Conservation (phyloP, 2,113 vertebrate species). For the Triplophysa tibetana region DNA sequence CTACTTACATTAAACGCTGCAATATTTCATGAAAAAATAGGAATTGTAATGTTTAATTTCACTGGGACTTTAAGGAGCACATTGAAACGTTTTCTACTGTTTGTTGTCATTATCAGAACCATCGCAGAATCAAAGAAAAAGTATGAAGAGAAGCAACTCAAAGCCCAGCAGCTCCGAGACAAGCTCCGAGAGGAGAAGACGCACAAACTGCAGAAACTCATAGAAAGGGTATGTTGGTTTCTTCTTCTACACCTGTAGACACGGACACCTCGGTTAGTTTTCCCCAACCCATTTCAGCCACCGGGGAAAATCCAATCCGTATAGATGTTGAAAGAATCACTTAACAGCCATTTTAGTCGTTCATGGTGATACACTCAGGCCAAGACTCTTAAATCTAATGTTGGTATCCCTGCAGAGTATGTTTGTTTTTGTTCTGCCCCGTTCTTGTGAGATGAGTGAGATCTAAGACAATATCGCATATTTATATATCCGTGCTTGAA, state of each 20-base stretch:
- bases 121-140: slow-evolving; percentile 99
- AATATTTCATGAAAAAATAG: too few species aligned
- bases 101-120: slow-evolving; percentile 81
- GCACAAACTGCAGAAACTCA: slow-evolving; percentile 93
- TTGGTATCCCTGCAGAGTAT: slow-evolving; percentile 4
- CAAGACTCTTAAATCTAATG: slow-evolving; percentile 53
- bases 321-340: slow-evolving; percentile 62
- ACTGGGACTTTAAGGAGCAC: background rate
- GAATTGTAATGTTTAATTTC: too few species aligned
- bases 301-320: slow-evolving; percentile 63
- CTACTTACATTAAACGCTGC: too few species aligned
- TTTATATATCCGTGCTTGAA: slow-evolving; percentile 31
- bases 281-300: slow-evolving; percentile 40
- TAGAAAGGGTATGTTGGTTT: slow-evolving; percentile 87
- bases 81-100: slow-evolving; percentile 23
- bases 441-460: slow-evolving; percentile 27
- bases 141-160: slow-evolving; percentile 98
- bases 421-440: slow-evolving; percentile 47
- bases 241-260: slow-evolving; percentile 45
- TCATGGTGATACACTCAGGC: slow-evolving; percentile 49
- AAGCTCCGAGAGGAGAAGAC: slow-evolving; percentile 97
- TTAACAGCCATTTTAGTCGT: slow-evolving; percentile 62
- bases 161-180: slow-evolving; percentile 96
- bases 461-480: slow-evolving; percentile 43
- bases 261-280: slow-evolving; percentile 46